phyloP scores from a whole-genome alignment of 2,797 vertebrate species.

The Crocidura indochinensis region DNA sequence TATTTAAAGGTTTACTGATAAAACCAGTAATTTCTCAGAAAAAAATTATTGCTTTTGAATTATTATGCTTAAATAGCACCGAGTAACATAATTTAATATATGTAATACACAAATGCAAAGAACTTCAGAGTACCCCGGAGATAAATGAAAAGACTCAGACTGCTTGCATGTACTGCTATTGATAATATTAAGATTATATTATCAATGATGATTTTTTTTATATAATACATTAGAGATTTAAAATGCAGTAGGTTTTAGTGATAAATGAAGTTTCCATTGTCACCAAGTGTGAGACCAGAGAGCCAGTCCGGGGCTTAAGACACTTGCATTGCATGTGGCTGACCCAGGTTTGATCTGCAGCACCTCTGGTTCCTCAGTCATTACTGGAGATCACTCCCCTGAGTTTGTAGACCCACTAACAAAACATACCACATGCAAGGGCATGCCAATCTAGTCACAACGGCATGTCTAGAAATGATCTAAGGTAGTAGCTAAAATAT shows the following conservation, averaged over 20 bases:
- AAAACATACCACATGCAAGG: too few species aligned
- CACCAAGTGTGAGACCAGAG: too few species aligned
- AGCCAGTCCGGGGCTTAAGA: too few species aligned
- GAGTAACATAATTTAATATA: background rate
- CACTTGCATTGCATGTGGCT: too few species aligned
- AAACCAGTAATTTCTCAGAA: too few species aligned
- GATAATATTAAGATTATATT: background rate
- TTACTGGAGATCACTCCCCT: too few species aligned
- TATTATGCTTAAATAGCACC: background rate
- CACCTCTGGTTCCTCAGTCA: too few species aligned
- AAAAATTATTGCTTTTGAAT: too few species aligned
- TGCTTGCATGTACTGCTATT: background rate
- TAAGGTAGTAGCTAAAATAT: background rate
- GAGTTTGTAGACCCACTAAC: too few species aligned
- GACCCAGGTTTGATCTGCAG: too few species aligned
- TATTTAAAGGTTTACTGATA: too few species aligned
- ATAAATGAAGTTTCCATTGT: background rate
- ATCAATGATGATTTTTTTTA: background rate
- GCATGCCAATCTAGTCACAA: background rate
- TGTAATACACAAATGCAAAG: background rate
- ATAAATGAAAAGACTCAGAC: background rate
- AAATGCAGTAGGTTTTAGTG: background rate
- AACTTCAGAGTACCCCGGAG: background rate
- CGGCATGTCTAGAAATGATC: background rate
- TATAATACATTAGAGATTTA: conserved; percentile 8